A percentile compares a stretch with the other conserved stretches of the same genome.
Conservation (phyloP, 2,797 vertebrate species). For the Cossypha polioptera region DNA sequence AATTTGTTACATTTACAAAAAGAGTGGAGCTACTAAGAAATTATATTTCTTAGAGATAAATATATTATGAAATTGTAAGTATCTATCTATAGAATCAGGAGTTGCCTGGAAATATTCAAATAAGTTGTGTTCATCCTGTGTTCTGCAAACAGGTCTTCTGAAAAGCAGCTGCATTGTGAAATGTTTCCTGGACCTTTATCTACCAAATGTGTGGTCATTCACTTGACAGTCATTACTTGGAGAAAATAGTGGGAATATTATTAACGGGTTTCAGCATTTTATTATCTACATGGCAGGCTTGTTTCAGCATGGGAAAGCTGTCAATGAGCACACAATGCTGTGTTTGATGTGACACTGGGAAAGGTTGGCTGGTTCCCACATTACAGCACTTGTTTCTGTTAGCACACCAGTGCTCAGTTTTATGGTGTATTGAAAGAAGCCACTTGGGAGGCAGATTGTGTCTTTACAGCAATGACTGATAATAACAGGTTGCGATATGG, state of each 20-base stretch:
- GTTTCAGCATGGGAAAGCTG: neutral
- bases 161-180: neutral
- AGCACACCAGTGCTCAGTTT: neutral
- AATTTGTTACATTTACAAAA: neutral
- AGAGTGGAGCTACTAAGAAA: neutral
- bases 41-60: neutral
- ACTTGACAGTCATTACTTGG: constrained; percentile 9
- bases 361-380: neutral
- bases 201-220: constrained; percentile 23
- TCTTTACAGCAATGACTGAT: constrained; percentile 11
- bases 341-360: constrained; percentile 30
- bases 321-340: neutral
- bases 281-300: neutral
- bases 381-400: neutral
- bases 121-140: neutral
- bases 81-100: neutral
- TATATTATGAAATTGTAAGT: neutral
- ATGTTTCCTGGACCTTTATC: neutral
- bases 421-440: neutral
- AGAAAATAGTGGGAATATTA: constrained; percentile 15
- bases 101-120: neutral
- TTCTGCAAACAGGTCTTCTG: neutral
- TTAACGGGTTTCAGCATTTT: neutral
- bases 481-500: neutral
- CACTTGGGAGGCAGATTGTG: neutral